These are phyloP conservation scores for Rhabdophis nuchalis DNA, from an alignment of 2,797 vertebrate species.

Conservation along the genomic window DNA sequence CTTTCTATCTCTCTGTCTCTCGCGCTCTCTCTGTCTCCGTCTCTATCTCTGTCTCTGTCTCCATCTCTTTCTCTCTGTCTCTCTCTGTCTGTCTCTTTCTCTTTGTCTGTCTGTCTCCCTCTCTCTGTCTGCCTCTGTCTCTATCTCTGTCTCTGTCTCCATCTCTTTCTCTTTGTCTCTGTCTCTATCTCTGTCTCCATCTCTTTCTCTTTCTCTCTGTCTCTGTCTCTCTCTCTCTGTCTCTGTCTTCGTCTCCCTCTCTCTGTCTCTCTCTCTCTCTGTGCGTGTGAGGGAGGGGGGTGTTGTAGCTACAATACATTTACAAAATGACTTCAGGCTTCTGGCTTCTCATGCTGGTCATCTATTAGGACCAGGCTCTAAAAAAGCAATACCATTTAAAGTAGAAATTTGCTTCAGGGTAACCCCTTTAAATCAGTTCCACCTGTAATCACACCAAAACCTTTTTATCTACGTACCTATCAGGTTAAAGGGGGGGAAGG, in stretches of 20 bases:
- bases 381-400: neutral
- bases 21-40: too few species aligned
- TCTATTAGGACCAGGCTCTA: neutral
- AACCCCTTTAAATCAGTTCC: neutral
- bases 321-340: neutral
- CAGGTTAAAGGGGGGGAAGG: neutral
- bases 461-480: neutral
- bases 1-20: too few species aligned
- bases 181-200: too few species aligned
- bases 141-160: too few species aligned
- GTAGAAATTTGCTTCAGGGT: conserved; percentile 16
- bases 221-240: too few species aligned
- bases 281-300: too few species aligned
- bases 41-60: too few species aligned
- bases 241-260: too few species aligned
- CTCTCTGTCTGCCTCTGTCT: too few species aligned
- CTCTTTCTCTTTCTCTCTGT: too few species aligned
- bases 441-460: neutral
- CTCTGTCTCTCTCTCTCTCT: neutral
- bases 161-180: too few species aligned
- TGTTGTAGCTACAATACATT: neutral
- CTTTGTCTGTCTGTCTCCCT: neutral
- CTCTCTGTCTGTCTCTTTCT: neutral
- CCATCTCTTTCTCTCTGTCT: too few species aligned
- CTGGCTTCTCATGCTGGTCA: neutral